Evolutionary conservation across 2,888 invertebrate genomes (phyloP).

Genomic region (Unio delphinus): DNA sequence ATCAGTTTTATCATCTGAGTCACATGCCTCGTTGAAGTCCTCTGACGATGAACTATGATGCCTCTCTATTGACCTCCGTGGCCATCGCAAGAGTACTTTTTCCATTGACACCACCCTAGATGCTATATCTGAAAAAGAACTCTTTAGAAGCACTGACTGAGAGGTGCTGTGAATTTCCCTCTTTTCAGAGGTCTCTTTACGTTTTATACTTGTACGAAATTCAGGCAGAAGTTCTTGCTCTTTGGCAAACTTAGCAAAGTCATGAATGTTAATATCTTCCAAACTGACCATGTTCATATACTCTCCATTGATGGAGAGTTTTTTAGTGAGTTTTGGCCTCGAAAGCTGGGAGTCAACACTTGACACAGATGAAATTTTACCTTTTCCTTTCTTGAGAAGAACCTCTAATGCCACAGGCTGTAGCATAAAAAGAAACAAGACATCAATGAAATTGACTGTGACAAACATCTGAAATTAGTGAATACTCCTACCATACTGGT

Average conservation of each 20-base stretch:
- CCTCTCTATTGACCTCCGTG: constrained; percentile 39
- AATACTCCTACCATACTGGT: no score
- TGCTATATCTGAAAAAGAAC: constrained; percentile 62
- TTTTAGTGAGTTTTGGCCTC: constrained; percentile 32
- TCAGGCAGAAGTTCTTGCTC: constrained; percentile 58
- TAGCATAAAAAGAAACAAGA: constrained; percentile 19
- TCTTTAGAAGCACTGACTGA: constrained; percentile 15
- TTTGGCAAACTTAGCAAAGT: constrained; percentile 66
- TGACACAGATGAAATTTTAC: constrained; percentile 42
- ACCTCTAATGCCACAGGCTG: constrained; percentile 68
- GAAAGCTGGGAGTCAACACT: constrained; percentile 19
- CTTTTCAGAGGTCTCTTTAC: not conserved
- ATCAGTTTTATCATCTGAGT: constrained; percentile 15
- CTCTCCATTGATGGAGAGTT: constrained; percentile 68
- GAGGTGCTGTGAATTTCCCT: not conserved
- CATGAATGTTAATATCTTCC: constrained; percentile 66
- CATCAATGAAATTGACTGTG: not conserved
- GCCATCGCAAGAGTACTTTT: constrained; percentile 59
- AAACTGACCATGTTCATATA: constrained; percentile 44
- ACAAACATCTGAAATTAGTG: no score
- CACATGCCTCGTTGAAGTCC: constrained; percentile 38
- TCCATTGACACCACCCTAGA: constrained; percentile 54
- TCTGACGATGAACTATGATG: constrained; percentile 66
- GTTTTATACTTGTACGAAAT: constrained; percentile 50
- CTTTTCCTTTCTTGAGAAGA: constrained; percentile 64